Conservation (phyloP, 2,797 vertebrate genomes). For the Hylomyscus alleni region DNA sequence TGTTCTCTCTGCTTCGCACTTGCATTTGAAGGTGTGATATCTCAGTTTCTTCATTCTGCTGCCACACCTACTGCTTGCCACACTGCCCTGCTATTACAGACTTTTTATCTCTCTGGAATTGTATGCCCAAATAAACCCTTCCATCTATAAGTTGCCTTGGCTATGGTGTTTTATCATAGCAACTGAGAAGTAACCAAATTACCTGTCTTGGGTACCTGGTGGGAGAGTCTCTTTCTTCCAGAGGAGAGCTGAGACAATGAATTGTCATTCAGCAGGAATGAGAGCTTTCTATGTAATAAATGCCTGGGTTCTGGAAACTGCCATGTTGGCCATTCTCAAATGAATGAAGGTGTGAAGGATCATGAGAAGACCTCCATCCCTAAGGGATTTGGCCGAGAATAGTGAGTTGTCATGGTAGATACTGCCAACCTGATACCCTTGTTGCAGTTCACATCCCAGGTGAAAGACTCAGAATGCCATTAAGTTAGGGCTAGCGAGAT, state of each 20-base stretch:
- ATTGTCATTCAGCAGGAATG: background rate
- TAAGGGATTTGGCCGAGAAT: background rate
- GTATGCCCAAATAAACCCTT: background rate
- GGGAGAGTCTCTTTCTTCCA: background rate
- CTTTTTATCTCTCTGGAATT: background rate
- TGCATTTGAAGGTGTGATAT: background rate
- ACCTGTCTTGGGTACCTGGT: background rate
- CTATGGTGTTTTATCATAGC: background rate
- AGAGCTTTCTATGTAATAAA: background rate
- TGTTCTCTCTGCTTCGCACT: background rate
- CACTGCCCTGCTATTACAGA: background rate
- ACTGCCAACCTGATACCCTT: background rate
- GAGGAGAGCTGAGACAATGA: background rate
- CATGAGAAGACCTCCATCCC: background rate
- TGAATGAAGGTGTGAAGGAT: background rate
- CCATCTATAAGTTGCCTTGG: too few relatives aligned
- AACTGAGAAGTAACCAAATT: background rate
- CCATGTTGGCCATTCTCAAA: background rate
- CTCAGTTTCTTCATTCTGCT: background rate
- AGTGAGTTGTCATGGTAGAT: background rate
- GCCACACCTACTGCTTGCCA: background rate
- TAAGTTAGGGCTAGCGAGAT: background rate
- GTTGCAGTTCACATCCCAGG: background rate
- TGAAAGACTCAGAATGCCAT: background rate
- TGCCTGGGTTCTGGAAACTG: accelerated